A percentile compares a stretch with the other conserved stretches of the same genome.
These are phyloP conservation scores for Gavialis gangeticus DNA, from an alignment of 2,113 vertebrate genomes.

Conservation along the genomic window DNA sequence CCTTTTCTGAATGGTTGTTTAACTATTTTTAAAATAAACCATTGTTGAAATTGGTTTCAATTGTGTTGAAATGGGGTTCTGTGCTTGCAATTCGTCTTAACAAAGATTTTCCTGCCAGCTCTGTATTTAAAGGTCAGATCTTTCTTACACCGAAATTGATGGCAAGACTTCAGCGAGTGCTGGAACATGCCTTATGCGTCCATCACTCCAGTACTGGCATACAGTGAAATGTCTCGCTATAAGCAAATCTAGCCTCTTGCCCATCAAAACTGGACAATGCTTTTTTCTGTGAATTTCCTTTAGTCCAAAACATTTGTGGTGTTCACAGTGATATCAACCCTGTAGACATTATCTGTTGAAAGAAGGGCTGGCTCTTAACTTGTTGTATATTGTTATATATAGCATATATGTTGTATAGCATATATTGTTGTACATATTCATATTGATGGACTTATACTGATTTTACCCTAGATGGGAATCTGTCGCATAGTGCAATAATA, in stretches of 20 bases:
- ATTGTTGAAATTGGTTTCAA: not conserved
- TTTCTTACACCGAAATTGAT: rapidly evolving
- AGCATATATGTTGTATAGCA: too few relatives aligned
- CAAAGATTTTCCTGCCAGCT: not conserved
- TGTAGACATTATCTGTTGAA: not conserved
- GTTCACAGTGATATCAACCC: not conserved
- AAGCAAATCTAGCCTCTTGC: not conserved
- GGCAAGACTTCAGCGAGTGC: not conserved
- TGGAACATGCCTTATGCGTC: not conserved
- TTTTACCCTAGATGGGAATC: not conserved
- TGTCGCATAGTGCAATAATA: not conserved
- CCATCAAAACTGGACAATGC: not conserved
- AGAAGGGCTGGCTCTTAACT: not conserved
- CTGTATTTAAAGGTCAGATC: rapidly evolving
- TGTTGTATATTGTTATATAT: not conserved
- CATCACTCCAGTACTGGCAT: rapidly evolving
- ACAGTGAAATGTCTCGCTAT: not conserved
- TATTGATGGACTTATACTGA: not conserved
- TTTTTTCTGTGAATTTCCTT: not conserved
- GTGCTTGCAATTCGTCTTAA: not conserved
- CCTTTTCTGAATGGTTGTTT: too few relatives aligned
- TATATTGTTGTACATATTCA: too few relatives aligned
- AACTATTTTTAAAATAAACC: not conserved
- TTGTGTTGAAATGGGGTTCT: not conserved
- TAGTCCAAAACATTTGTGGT: not conserved